phyloP scores from a whole-genome alignment of 2,888 invertebrate species.

The Hemithea aestivaria region DNA sequence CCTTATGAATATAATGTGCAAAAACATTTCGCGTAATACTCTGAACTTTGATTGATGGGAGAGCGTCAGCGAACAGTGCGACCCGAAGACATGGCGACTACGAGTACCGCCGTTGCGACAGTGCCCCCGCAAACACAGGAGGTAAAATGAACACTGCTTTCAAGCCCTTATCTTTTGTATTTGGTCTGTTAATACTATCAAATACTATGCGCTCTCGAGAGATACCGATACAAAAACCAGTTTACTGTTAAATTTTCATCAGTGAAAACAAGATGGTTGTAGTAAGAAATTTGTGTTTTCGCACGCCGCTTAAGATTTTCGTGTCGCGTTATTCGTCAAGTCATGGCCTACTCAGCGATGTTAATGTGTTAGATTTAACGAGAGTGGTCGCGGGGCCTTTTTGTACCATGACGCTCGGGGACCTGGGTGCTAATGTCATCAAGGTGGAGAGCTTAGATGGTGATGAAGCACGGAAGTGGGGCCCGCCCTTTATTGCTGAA shows the following conservation, averaged over 20 bases:
- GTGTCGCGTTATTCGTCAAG: constrained; percentile 42
- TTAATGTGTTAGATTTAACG: constrained; percentile 88
- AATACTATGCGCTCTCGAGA: constrained; percentile 12
- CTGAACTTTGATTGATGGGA: constrained; percentile 52
- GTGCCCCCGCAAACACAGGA: constrained; percentile 60
- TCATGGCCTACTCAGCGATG: constrained; percentile 81
- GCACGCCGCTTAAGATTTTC: constrained; percentile 23
- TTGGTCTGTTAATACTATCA: constrained; percentile 42
- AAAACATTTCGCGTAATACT: constrained; percentile 29
- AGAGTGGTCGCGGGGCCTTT: constrained; percentile 96
- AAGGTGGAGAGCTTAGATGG: constrained; percentile 92
- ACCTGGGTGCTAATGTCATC: constrained; percentile 94
- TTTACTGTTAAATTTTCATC: constrained; percentile 6
- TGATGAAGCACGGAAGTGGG: constrained; percentile 96
- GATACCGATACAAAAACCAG: constrained; percentile 9
- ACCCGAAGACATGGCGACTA: constrained; percentile 67
- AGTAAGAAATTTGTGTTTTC: constrained; percentile 29
- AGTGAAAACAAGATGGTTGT: constrained; percentile 33
- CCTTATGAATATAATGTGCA: constrained; percentile 38
- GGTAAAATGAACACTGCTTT: constrained; percentile 42
- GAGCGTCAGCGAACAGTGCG: constrained; percentile 43
- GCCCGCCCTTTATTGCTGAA: constrained; percentile 89
- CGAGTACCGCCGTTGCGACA: constrained; percentile 66
- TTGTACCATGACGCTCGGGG: constrained; percentile 95
- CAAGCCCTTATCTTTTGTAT: constrained; percentile 49